A percentile compares a stretch with the other conserved stretches of the same genome.
Conservation (phyloP, 2,888 invertebrate genomes). For the Phoenoteleia sp. region DNA sequence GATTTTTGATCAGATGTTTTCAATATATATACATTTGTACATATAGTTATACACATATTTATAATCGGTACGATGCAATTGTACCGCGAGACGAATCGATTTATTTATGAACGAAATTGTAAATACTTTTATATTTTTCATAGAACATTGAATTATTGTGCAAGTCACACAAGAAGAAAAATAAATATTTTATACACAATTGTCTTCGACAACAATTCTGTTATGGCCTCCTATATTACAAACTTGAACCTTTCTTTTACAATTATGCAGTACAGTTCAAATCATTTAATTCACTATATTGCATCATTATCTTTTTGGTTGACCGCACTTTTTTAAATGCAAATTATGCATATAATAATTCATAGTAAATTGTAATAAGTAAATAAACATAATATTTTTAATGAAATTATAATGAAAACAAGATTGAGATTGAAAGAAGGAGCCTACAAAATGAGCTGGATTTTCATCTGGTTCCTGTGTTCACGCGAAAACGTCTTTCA, state of each 20-base stretch:
- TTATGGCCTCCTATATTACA: constrained; percentile 63
- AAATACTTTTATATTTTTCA: constrained; percentile 86
- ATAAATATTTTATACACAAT: constrained; percentile 84
- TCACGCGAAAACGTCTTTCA: constrained; percentile 87
- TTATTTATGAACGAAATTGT: constrained; percentile 84
- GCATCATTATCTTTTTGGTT: no score
- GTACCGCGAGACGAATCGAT: constrained; percentile 72
- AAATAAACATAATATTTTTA: no score
- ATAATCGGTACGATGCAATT: constrained; percentile 76
- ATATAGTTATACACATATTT: constrained; percentile 51
- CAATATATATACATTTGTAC: constrained; percentile 67
- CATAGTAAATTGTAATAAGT: no score
- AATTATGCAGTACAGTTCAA: no score
- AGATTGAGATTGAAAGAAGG: constrained; percentile 5
- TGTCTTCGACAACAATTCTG: constrained; percentile 80
- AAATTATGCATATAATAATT: no score
- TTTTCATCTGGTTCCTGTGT: constrained; percentile 87
- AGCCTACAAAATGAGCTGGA: constrained; percentile 72
- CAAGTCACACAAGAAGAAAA: constrained; percentile 82
- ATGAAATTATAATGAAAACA: background rate
- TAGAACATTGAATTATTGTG: constrained; percentile 80
- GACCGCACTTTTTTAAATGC: no score
- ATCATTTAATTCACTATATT: background rate
- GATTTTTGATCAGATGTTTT: constrained; percentile 10
- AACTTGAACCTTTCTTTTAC: no score